These are phyloP conservation scores for Amiota mariae DNA, from an alignment of 2,888 invertebrate genomes.

Conservation along the genomic window DNA sequence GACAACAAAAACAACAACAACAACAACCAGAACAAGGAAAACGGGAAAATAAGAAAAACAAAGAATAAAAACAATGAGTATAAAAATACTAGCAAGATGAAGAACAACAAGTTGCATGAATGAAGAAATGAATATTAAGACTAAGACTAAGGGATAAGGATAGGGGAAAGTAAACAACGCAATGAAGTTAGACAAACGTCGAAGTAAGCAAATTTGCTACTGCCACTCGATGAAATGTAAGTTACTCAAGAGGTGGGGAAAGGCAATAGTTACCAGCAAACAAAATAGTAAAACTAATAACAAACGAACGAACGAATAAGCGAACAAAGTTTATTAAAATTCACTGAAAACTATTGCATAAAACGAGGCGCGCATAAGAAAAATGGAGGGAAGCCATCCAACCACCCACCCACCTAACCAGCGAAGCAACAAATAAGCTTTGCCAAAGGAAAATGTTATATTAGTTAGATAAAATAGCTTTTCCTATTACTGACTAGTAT, in stretches of 20 bases:
- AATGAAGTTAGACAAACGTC: constrained; percentile 7
- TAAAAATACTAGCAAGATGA: too few relatives aligned
- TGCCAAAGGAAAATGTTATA: constrained; percentile 45
- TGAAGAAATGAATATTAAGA: background rate
- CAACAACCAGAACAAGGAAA: constrained; percentile 26
- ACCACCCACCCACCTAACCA: constrained; percentile 43
- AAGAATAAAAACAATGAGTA: too few relatives aligned
- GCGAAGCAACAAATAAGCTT: constrained; percentile 58
- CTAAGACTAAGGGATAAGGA: background rate
- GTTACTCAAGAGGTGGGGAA: background rate
- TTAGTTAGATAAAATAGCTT: constrained; percentile 26
- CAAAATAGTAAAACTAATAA: constrained; percentile 16
- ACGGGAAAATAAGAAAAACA: too few relatives aligned
- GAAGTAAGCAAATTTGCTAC: constrained; percentile 19
- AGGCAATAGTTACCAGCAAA: background rate
- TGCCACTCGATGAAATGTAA: background rate
- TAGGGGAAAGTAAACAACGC: background rate
- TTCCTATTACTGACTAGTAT: background rate
- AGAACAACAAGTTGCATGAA: constrained; percentile 20
- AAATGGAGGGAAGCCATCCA: background rate
- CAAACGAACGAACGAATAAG: constrained; percentile 11
- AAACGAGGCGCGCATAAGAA: background rate
- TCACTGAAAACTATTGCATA: constrained; percentile 21
- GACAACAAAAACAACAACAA: constrained; percentile 39
- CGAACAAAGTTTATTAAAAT: constrained; percentile 27